A percentile compares a stretch with the other conserved stretches of the same genome.
These are phyloP conservation scores for Meles meles DNA, from an alignment of 2,113 vertebrate species.

Conservation along the genomic window DNA sequence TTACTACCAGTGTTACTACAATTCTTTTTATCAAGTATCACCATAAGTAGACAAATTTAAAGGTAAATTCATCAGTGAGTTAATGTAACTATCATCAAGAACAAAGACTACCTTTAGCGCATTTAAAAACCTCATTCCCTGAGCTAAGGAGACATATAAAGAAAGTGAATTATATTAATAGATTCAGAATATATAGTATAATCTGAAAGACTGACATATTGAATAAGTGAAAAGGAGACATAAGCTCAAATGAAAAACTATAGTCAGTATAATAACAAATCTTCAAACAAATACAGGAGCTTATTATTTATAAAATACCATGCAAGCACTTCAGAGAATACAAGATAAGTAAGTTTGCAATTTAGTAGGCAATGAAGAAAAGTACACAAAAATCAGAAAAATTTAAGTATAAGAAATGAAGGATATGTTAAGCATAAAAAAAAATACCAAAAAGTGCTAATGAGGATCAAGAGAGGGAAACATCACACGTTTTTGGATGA, in stretches of 20 bases:
- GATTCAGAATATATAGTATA: neutral
- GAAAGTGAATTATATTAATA: neutral
- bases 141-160: neutral
- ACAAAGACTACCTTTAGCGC: neutral
- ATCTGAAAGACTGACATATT: neutral
- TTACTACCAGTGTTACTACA: neutral
- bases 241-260: neutral
- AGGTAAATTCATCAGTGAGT: neutral
- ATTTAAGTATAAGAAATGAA: neutral
- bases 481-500: neutral
- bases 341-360: neutral
- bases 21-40: neutral
- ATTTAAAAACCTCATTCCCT: neutral
- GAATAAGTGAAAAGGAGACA: neutral
- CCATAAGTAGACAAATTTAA: neutral
- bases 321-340: neutral
- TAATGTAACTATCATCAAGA: neutral
- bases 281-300: neutral
- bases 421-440: neutral
- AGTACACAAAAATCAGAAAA: neutral
- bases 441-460: neutral
- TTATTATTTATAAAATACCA: conserved; percentile 6
- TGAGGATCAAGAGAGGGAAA: neutral
- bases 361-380: neutral
- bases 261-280: neutral